phyloP scores from a whole-genome alignment of 1,140 invertebrate genomes.

The Globodera ellingtonae region DNA sequence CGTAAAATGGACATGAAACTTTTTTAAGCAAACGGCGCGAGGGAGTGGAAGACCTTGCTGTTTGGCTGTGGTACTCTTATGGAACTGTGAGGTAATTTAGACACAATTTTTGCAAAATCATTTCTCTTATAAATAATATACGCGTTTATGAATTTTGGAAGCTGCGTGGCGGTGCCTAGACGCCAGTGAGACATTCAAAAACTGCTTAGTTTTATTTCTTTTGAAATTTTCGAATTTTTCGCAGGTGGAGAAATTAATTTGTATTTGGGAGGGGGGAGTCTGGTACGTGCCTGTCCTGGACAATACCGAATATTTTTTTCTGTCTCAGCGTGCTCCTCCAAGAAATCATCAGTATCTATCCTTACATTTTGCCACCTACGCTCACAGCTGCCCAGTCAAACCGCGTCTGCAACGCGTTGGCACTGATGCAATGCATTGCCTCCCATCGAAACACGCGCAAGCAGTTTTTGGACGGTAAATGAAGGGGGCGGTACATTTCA shows the following conservation, averaged over 20 bases:
- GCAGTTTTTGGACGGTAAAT: slow-evolving; percentile 78
- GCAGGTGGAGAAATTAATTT: too few relatives aligned
- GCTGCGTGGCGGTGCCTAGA: too few relatives aligned
- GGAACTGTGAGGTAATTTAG: slow-evolving; percentile 77
- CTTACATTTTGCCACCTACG: slow-evolving; percentile 92
- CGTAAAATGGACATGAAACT: neutral
- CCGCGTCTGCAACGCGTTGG: slow-evolving; percentile 94
- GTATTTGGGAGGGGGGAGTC: too few relatives aligned
- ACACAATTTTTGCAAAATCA: too few relatives aligned
- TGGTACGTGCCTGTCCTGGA: too few relatives aligned
- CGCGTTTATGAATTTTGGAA: too few relatives aligned
- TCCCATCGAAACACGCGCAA: slow-evolving; percentile 95
- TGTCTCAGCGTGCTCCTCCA: slow-evolving; percentile 79
- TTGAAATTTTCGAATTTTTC: too few relatives aligned
- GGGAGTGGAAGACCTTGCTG: slow-evolving; percentile 89
- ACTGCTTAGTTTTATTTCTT: too few relatives aligned
- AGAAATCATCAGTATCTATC: slow-evolving; percentile 90
- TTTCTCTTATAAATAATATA: too few relatives aligned
- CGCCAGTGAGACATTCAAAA: too few relatives aligned
- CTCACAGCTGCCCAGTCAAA: slow-evolving; percentile 81
- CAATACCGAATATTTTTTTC: neutral
- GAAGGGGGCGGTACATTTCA: too few relatives aligned
- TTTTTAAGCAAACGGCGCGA: slow-evolving; percentile 88
- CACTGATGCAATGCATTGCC: slow-evolving; percentile 96
- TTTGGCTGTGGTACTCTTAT: slow-evolving; percentile 98